Evolutionary conservation across 2,113 vertebrate genomes (phyloP), one percentile per base, ranked within the genome.

Genomic region (Nettapus auritus): DNA sequence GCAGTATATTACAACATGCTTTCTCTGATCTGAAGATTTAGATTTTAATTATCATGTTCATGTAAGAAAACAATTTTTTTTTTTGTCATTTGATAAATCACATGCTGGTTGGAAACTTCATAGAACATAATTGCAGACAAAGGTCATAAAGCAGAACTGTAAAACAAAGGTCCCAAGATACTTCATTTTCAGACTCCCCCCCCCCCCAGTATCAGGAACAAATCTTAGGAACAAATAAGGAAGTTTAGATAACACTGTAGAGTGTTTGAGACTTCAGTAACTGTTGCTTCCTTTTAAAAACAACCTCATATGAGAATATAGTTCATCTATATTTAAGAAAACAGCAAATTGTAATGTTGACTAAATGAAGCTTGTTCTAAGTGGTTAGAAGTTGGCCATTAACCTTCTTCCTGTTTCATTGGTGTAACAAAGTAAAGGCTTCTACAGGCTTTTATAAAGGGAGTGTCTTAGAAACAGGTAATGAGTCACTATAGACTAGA

Each of bases 381-480:
- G 31, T 42, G 57, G 36, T 89, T 94, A 2, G n/a, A 76, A 74
- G 13, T 66, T 70, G 68, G 22, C 50, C 18, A 8, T 90, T 74
- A 56, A 31, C 21, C n/a, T 93, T 89, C 19, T 52, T 76, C 42
- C 53, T 76, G 13, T 78, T 87, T 68, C 29, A 8, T 0, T 76
- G 57, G 33, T 53, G 12, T 77, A 60, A 73, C 44, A 23, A 48
- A 69, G 36, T 48, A 77, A 80, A 91, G 42, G 36, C 42, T 91
- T 88, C 68, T 88, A 2, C 34, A 62, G 57, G 42, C 64, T 67
- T 90, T 88, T 90, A 60, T 92, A 44, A 82, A 78, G 89, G 84
- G 64, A 83, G 60, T 91, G 81, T 36, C 71, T 93, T 93, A 57
- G 78, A 86, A 87, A 92, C 18, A 79, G 33, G 68, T 90, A 87